Evolutionary conservation across 1,140 invertebrate species (phyloP).

Genomic region (Daktulosphaira vitifoliae): DNA sequence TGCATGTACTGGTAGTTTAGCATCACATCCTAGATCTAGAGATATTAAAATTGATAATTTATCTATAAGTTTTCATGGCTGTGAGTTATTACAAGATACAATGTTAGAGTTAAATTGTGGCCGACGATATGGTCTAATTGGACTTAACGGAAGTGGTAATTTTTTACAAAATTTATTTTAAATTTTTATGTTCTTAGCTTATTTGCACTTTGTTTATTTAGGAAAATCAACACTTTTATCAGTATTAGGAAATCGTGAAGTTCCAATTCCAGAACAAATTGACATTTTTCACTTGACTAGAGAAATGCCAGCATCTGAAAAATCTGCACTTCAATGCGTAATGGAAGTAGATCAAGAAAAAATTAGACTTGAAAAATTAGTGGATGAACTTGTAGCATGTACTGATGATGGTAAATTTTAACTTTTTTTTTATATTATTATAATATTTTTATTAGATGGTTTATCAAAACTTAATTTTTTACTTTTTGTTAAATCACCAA

Average conservation of each 20-base stretch:
- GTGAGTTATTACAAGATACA: constrained; percentile 91
- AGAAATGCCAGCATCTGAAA: constrained; percentile 93
- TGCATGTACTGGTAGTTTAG: constrained; percentile 87
- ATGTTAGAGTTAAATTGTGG: constrained; percentile 95
- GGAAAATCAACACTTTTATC: constrained; percentile 89
- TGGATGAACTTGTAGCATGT: constrained; percentile 77
- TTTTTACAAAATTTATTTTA: constrained; percentile 39
- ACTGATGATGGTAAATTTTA: constrained; percentile 70
- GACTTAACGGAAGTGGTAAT: constrained; percentile 91
- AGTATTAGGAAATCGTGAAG: constrained; percentile 84
- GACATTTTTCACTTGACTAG: constrained; percentile 96
- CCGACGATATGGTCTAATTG: constrained; percentile 90
- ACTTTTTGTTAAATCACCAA: too few relatives aligned
- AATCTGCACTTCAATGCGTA: constrained; percentile 86
- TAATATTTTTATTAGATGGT: background rate
- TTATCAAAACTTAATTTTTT: background rate
- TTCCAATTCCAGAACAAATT: constrained; percentile 92
- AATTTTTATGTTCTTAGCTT: background rate
- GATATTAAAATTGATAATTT: constrained; percentile 97
- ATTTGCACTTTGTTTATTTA: constrained; percentile 38
- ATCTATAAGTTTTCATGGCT: constrained; percentile 96
- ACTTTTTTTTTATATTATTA: background rate
- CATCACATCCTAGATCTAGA: constrained; percentile 86
- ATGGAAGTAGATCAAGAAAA: constrained; percentile 98
- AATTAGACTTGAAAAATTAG: constrained; percentile 80